Evolutionary conservation across 1,140 invertebrate genomes (phyloP).

Genomic region (Reticulitermes speratus): DNA sequence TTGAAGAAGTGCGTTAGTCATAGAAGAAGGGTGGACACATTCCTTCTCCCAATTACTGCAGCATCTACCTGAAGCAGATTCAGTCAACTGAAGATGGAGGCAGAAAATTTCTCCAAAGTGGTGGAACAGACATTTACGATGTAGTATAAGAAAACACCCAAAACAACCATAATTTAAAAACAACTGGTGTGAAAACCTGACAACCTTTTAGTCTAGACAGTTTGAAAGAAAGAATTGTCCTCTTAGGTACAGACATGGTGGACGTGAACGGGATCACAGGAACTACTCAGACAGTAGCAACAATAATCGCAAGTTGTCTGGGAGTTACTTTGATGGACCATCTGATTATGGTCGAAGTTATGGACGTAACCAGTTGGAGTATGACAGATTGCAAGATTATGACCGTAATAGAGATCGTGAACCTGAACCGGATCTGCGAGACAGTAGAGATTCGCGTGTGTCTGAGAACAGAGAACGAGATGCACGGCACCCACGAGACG

Average conservation of each 20-base stretch:
- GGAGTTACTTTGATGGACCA: constrained; percentile 30
- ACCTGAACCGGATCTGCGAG: constrained; percentile 36
- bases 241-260: constrained; percentile 10
- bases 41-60: too few species aligned
- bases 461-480: constrained; percentile 23
- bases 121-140: too few species aligned
- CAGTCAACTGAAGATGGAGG: too few species aligned
- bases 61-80: too few species aligned
- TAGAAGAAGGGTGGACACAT: too few species aligned
- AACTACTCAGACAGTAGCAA: constrained; percentile 22
- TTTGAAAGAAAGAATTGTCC: not conserved
- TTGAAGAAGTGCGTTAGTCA: too few species aligned
- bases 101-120: too few species aligned
- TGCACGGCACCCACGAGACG: not conserved
- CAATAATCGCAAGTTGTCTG: not conserved
- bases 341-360: constrained; percentile 33
- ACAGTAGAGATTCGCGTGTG: constrained; percentile 23
- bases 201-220: not conserved
- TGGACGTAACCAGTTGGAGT: constrained; percentile 18
- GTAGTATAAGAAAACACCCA: too few species aligned
- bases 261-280: constrained; percentile 19
- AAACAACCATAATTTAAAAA: too few species aligned
- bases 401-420: constrained; percentile 25
- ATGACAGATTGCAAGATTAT: constrained; percentile 26
- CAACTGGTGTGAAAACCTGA: too few species aligned